phyloP scores from a whole-genome alignment of 2,113 vertebrate species.

The Oryzias curvinotus region DNA sequence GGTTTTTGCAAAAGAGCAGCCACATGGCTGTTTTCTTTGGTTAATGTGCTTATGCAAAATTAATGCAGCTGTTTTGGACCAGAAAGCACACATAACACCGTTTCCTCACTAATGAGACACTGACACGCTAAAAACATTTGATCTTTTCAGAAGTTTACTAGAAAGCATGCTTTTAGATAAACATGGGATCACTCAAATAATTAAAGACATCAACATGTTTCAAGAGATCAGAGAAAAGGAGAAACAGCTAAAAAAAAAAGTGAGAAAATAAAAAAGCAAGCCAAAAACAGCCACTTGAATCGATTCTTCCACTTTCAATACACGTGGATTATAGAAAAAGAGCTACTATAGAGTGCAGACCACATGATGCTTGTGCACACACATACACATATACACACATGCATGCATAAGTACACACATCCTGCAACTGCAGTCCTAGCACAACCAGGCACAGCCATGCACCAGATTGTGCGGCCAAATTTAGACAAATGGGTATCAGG shows the following conservation, averaged over 20 bases:
- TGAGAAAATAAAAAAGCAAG: background rate
- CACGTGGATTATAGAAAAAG: background rate
- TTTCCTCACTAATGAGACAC: slow-evolving; percentile 10
- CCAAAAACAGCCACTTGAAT: slow-evolving; percentile 4
- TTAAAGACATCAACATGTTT: slow-evolving; percentile 38
- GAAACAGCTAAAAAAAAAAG: slow-evolving; percentile 10
- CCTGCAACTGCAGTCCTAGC: slow-evolving; percentile 27
- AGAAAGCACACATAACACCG: background rate
- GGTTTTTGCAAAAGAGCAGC: background rate
- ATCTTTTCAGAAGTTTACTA: slow-evolving; percentile 13
- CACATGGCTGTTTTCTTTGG: background rate
- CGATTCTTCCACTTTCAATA: background rate
- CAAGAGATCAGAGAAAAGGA: slow-evolving; percentile 20
- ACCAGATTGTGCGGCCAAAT: slow-evolving; percentile 28
- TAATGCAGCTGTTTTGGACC: background rate
- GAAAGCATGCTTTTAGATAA: slow-evolving; percentile 28
- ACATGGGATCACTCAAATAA: slow-evolving; percentile 35
- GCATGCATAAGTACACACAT: slow-evolving; percentile 19
- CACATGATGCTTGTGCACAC: slow-evolving; percentile 7
- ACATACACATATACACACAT: slow-evolving; percentile 12
- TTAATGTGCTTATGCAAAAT: background rate
- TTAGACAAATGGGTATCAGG: slow-evolving; percentile 22
- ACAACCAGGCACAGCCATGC: slow-evolving; percentile 44
- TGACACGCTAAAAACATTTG: slow-evolving; percentile 16
- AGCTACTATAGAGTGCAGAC: slow-evolving; percentile 9